Evolutionary conservation across 2,113 vertebrate genomes (phyloP).

Genomic region (Smithornis capensis): DNA sequence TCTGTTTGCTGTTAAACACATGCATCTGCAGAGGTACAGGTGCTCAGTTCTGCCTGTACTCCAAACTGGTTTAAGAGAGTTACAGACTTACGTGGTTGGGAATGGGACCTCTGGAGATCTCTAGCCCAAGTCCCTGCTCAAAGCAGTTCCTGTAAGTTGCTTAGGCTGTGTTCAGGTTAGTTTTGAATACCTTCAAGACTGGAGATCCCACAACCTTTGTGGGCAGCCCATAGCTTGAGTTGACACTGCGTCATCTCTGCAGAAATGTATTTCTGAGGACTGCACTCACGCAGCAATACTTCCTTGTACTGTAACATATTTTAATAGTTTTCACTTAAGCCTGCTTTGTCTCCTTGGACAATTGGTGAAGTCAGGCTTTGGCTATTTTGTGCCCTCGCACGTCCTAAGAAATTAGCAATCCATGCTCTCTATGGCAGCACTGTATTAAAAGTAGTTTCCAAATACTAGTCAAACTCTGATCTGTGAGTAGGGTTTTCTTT

Average conservation of each 20-base stretch:
- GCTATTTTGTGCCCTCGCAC: neutral
- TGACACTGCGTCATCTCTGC: neutral
- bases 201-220: neutral
- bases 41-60: neutral
- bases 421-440: neutral
- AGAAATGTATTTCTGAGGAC: neutral
- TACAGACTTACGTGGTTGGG: neutral
- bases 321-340: neutral
- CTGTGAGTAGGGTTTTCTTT: neutral
- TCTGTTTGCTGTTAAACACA: neutral
- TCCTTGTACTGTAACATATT: neutral
- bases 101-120: neutral
- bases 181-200: neutral
- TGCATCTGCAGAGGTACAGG: neutral
- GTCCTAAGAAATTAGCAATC: neutral
- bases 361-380: neutral
- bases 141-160: neutral
- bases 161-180: neutral
- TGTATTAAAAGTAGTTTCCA: neutral
- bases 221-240: neutral
- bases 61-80: neutral
- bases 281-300: neutral
- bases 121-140: neutral
- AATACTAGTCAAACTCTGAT: neutral
- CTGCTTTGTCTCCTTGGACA: neutral